phyloP scores from a whole-genome alignment of 2,888 invertebrate genomes.

The Mythimna vitellina region DNA sequence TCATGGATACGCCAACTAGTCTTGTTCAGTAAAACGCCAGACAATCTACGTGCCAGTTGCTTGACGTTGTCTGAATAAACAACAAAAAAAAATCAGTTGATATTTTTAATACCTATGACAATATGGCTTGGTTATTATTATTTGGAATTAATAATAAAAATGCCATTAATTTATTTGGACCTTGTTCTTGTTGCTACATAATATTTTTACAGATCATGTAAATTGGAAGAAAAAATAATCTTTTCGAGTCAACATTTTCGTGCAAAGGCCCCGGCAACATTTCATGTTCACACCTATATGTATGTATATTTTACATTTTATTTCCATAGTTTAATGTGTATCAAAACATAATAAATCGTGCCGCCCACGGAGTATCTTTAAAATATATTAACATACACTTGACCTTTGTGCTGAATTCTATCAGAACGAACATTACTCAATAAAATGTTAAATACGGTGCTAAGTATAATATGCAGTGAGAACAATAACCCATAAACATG shows the following conservation, averaged over 20 bases:
- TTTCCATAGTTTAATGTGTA: constrained; percentile 60
- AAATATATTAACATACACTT: constrained; percentile 70
- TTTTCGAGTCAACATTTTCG: constrained; percentile 13
- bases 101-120: neutral
- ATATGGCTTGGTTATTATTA: neutral
- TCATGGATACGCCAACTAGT: no score
- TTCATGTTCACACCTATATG: constrained; percentile 42
- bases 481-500: constrained; percentile 88
- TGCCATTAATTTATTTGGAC: neutral
- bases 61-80: no score
- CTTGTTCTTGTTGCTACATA: neutral
- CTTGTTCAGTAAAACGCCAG: no score
- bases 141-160: neutral
- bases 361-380: constrained; percentile 65
- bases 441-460: constrained; percentile 83
- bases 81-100: no score
- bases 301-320: constrained; percentile 50
- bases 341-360: constrained; percentile 57
- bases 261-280: constrained; percentile 6
- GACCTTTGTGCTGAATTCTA: constrained; percentile 79
- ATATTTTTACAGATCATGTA: neutral
- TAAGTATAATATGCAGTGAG: constrained; percentile 80
- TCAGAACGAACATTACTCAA: constrained; percentile 77
- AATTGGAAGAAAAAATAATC: neutral
- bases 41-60: no score